Percentiles rank a stretch among this genome's conserved stretches.
These are phyloP conservation scores for Molossus alvarezi DNA, from an alignment of 2,797 vertebrate species.

Conservation along the genomic window DNA sequence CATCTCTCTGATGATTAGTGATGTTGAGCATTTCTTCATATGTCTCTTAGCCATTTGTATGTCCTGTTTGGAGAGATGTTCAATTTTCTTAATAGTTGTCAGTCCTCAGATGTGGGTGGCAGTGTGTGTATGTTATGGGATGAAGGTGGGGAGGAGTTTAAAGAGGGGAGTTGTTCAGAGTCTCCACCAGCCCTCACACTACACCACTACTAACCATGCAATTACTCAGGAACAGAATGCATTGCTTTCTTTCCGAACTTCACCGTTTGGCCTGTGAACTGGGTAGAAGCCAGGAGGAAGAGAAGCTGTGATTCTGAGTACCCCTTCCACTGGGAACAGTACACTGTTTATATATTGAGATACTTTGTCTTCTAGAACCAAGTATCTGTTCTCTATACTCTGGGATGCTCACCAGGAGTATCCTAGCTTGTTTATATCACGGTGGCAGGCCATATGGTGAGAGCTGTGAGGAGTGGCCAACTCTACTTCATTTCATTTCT, in stretches of 20 bases:
- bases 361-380: conserved; percentile 77
- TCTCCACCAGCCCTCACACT: not conserved
- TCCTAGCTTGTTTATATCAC: conserved; percentile 76
- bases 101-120: fast-evolving
- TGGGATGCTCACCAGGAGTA: conserved; percentile 82
- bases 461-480: not conserved
- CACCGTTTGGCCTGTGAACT: not conserved
- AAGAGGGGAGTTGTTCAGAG: not conserved
- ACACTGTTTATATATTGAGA: conserved; percentile 81
- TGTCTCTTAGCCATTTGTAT: too few relatives aligned
- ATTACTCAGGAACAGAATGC: too few relatives aligned
- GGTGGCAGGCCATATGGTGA: conserved; percentile 67
- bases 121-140: not conserved
- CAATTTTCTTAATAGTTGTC: not conserved
- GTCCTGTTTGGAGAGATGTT: too few relatives aligned
- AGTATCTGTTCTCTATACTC: conserved; percentile 83
- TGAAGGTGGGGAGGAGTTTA: fast-evolving
- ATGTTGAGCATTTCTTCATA: too few relatives aligned
- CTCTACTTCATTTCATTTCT: not conserved
- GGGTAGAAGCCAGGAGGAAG: not conserved
- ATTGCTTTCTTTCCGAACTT: not conserved
- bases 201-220: not conserved
- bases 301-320: not conserved
- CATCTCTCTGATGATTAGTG: too few relatives aligned
- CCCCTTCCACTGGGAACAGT: conserved; percentile 72